A percentile compares a stretch with the other conserved stretches of the same genome.
phyloP scores from a whole-genome alignment of 2,888 invertebrate genomes.

The Ectropis crepuscularia region DNA sequence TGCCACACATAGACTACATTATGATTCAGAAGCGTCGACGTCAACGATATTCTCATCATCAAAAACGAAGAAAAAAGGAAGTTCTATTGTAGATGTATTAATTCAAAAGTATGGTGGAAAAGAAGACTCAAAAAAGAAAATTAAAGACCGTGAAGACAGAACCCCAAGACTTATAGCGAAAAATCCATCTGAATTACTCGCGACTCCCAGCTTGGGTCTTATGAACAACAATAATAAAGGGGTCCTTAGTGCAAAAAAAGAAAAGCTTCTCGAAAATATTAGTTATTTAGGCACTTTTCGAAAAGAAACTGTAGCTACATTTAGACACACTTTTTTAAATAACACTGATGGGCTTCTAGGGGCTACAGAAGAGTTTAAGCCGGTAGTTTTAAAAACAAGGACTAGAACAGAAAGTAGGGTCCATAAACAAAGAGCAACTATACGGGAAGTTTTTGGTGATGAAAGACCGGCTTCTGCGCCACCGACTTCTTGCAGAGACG shows the following conservation, averaged over 20 bases:
- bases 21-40: constrained; percentile 88
- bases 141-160: constrained; percentile 83
- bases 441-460: constrained; percentile 92
- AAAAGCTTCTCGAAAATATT: constrained; percentile 83
- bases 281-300: constrained; percentile 87
- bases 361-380: constrained; percentile 87
- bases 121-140: constrained; percentile 82
- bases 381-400: constrained; percentile 89
- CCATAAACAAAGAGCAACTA: constrained; percentile 89
- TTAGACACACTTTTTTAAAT: constrained; percentile 87
- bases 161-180: constrained; percentile 84
- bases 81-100: constrained; percentile 87
- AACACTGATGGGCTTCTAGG: constrained; percentile 85
- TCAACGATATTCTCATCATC: constrained; percentile 87
- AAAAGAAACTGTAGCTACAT: constrained; percentile 88
- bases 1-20: constrained; percentile 82
- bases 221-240: constrained; percentile 73
- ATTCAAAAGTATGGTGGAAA: constrained; percentile 87
- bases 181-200: constrained; percentile 83
- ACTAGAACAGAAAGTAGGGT: constrained; percentile 91
- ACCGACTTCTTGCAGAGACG: constrained; percentile 86
- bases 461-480: constrained; percentile 94
- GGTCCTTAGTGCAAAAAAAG: constrained; percentile 71
- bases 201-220: constrained; percentile 86
- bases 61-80: constrained; percentile 75